A percentile compares a stretch with the other conserved stretches of the same genome.
phyloP scores from a whole-genome alignment of 1,140 invertebrate genomes.

The Hyphantria cunea region DNA sequence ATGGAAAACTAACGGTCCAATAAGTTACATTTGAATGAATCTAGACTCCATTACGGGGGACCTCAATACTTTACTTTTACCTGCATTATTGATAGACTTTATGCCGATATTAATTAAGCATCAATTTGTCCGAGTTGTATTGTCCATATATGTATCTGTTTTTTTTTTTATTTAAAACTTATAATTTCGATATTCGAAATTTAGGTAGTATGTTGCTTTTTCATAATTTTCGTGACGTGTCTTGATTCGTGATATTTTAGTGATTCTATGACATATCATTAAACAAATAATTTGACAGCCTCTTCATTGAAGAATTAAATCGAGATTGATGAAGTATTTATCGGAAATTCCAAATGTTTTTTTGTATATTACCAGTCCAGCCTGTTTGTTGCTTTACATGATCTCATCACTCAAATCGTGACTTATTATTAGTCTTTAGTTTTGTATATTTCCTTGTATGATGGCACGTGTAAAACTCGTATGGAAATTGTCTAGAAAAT shows the following conservation, averaged over 20 bases:
- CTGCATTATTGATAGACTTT: conserved; percentile 25
- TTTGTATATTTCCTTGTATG: conserved; percentile 23
- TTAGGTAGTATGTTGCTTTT: no score
- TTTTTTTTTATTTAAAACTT: no score
- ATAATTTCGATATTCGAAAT: no score
- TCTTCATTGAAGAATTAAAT: no score
- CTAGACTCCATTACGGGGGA: conserved; percentile 42
- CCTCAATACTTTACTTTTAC: conserved; percentile 49
- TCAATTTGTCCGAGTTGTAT: conserved; percentile 9
- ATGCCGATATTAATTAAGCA: conserved; percentile 22
- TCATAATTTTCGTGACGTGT: no score
- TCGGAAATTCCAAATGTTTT: no score
- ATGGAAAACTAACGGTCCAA: conserved; percentile 37
- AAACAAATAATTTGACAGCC: no score
- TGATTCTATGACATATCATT: no score
- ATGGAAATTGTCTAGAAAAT: conserved; percentile 7
- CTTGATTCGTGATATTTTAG: no score
- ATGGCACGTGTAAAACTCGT: conserved; percentile 3
- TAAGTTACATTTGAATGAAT: conserved; percentile 43
- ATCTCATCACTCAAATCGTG: conserved; percentile 26
- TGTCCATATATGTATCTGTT: no score
- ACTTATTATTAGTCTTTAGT: conserved; percentile 17
- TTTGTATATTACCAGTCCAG: no score
- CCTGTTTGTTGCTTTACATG: conserved; percentile 3
- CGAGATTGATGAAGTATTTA: no score